These are phyloP conservation scores for Melinopterus prodromus DNA, from an alignment of 2,888 invertebrate species.

Conservation along the genomic window DNA sequence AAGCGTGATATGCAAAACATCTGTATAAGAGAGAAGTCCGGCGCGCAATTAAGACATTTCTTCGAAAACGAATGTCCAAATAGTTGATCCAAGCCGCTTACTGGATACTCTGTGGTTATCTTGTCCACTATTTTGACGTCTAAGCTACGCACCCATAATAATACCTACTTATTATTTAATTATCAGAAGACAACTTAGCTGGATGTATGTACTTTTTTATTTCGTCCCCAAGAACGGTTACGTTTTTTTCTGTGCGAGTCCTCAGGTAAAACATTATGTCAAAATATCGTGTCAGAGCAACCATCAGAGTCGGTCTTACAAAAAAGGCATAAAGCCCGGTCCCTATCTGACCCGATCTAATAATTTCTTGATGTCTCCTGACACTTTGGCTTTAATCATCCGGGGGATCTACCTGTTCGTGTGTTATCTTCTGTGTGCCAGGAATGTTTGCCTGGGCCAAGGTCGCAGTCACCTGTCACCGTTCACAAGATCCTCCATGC, in stretches of 20 bases:
- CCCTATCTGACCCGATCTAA: constrained; percentile 4
- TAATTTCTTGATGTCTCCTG: neutral
- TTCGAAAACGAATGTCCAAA: constrained; percentile 17
- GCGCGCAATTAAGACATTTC: constrained; percentile 21
- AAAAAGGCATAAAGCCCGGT: neutral
- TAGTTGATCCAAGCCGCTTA: neutral
- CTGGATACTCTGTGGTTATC: constrained; percentile 10
- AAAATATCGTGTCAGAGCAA: neutral
- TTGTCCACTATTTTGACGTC: constrained; percentile 12
- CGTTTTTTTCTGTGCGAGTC: neutral
- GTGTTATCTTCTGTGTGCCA: neutral
- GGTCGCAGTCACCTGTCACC: neutral
- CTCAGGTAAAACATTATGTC: neutral
- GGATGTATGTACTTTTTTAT: neutral
- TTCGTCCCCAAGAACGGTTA: neutral
- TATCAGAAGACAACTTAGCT: neutral
- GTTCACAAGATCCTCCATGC: neutral
- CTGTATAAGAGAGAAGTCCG: constrained; percentile 8
- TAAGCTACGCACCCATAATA: neutral
- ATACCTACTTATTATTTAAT: neutral
- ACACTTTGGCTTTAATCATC: neutral
- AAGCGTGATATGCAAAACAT: constrained; percentile 23
- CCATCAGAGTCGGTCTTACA: neutral
- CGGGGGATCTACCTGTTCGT: neutral
- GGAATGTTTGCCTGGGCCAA: neutral